Percentiles rank a stretch among this genome's conserved stretches.
These are phyloP conservation scores for Mesitornis unicolor DNA, from an alignment of 2,113 vertebrate genomes.

Conservation along the genomic window DNA sequence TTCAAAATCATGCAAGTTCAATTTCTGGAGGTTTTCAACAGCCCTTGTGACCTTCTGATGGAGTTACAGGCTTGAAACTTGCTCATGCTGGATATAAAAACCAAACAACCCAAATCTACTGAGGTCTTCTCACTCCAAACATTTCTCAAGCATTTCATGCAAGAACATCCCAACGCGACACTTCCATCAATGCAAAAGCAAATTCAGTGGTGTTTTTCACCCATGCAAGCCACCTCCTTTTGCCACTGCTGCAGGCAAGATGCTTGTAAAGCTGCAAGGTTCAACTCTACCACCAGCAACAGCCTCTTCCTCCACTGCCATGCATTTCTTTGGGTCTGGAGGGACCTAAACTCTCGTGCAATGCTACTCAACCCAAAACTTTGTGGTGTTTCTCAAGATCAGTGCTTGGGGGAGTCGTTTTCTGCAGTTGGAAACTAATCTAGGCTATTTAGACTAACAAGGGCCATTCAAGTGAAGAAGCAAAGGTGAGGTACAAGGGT, in stretches of 20 bases:
- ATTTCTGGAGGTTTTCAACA: not conserved
- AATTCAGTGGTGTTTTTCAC: not conserved
- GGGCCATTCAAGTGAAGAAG: not conserved
- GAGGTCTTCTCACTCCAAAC: not conserved
- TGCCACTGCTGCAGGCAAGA: accelerated
- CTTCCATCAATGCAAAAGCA: not conserved
- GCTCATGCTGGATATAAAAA: not conserved
- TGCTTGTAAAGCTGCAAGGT: not conserved
- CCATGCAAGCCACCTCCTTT: not conserved
- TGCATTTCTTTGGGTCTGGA: not conserved
- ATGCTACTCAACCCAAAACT: not conserved
- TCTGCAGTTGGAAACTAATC: not conserved
- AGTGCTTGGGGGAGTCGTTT: not conserved
- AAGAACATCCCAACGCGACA: not conserved
- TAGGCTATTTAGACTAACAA: not conserved
- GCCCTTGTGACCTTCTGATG: not conserved
- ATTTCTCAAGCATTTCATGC: not conserved
- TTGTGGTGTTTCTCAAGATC: not conserved
- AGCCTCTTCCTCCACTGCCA: not conserved
- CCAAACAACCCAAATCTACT: not conserved
- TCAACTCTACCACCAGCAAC: not conserved
- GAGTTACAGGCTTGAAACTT: not conserved
- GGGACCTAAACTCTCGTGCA: not conserved
- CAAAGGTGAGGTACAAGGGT: not conserved
- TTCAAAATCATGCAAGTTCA: not conserved